Conservation (phyloP, 2,888 invertebrate species). For the Epicampocera succincta region DNA sequence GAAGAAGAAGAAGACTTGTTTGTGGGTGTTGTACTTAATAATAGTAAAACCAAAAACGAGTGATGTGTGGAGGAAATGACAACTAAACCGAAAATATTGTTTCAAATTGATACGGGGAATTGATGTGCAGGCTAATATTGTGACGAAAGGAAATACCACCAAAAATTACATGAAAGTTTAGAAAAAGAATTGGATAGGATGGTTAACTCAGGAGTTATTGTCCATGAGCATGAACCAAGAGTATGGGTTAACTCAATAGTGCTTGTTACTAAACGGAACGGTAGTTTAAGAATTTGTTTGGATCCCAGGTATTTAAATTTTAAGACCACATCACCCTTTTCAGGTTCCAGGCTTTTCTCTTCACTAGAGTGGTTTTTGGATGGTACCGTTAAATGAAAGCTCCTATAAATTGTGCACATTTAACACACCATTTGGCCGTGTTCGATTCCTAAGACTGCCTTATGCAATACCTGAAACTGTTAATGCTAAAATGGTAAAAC, state of each 20-base stretch:
- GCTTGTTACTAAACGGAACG: constrained; percentile 59
- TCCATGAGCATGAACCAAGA: constrained; percentile 55
- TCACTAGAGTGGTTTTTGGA: constrained; percentile 26
- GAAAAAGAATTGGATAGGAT: constrained; percentile 56
- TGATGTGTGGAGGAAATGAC: constrained; percentile 48
- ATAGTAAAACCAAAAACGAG: constrained; percentile 10
- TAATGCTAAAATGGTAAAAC: constrained; percentile 53
- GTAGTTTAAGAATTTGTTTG: constrained; percentile 57
- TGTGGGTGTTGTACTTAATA: constrained; percentile 12
- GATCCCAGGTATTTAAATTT: constrained; percentile 69
- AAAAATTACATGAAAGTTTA: constrained; percentile 35
- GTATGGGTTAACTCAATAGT: constrained; percentile 68
- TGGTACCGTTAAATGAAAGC: background rate
- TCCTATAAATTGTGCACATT: background rate
- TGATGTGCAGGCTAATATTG: constrained; percentile 37
- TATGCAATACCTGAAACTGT: constrained; percentile 60
- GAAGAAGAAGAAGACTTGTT: constrained; percentile 38
- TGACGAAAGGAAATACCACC: no score
- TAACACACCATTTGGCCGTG: background rate
- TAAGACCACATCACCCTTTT: no score
- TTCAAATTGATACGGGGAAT: constrained; percentile 63
- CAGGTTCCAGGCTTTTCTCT: constrained; percentile 14
- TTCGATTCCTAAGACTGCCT: constrained; percentile 42
- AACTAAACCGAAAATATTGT: constrained; percentile 1
- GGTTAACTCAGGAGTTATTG: constrained; percentile 49